Conservation (phyloP, 2,888 invertebrate genomes). For the Mongoloraphidia duomilia region DNA sequence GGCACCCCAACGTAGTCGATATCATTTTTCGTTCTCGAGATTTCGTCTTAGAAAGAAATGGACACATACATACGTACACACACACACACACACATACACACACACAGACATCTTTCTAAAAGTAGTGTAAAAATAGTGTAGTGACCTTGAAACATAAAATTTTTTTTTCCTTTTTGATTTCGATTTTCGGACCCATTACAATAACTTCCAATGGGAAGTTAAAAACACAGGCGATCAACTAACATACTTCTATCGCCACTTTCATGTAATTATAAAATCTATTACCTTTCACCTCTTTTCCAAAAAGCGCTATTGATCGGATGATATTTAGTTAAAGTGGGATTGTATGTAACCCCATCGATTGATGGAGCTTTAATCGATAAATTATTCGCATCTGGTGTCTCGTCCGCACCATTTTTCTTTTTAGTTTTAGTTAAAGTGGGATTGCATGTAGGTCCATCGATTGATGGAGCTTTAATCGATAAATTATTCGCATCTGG, state of each 20-base stretch:
- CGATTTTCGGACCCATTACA: too few species aligned
- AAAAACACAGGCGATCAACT: not conserved
- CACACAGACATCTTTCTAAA: too few species aligned
- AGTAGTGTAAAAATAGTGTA: too few species aligned
- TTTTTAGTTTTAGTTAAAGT: constrained; percentile 33
- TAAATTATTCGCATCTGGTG: constrained; percentile 11
- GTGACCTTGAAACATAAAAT: too few species aligned
- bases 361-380: constrained; percentile 13
- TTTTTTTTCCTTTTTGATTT: too few species aligned
- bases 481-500: constrained; percentile 11
- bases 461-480: constrained; percentile 14
- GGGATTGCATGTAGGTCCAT: constrained; percentile 50
- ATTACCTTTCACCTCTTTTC: constrained; percentile 50
- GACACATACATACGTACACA: too few species aligned
- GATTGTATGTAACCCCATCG: constrained; percentile 45
- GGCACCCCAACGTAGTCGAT: too few species aligned
- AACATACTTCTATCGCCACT: not conserved
- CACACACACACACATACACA: too few species aligned
- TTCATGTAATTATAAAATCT: not conserved
- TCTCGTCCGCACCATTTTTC: constrained; percentile 12
- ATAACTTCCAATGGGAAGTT: too few species aligned
- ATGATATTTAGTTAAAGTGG: constrained; percentile 57
- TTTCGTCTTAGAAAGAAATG: too few species aligned
- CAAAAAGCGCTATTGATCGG: constrained; percentile 75
- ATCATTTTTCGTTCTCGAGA: too few species aligned